Evolutionary conservation across 2,113 vertebrate species (phyloP).

Genomic region (Copsychus sechellarum): DNA sequence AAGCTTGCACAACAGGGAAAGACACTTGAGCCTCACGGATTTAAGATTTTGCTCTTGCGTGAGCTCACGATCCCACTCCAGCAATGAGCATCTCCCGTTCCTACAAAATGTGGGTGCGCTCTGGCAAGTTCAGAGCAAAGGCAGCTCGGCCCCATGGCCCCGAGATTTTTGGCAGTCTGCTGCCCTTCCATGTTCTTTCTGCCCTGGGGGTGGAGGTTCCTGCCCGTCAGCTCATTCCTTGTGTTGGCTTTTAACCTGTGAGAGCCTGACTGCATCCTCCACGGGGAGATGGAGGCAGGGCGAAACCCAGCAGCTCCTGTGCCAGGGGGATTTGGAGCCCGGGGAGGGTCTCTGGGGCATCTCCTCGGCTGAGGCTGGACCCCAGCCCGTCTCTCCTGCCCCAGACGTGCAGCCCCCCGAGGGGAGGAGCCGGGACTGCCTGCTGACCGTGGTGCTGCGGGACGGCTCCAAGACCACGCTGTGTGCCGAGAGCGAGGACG

Average conservation of each 20-base stretch:
- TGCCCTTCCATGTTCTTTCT: neutral
- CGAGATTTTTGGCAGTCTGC: neutral
- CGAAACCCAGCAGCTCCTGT: accelerated
- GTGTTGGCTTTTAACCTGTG: neutral
- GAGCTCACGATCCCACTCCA: accelerated
- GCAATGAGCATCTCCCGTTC: accelerated
- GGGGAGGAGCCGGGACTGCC: slow-evolving; percentile 81
- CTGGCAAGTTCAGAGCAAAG: neutral
- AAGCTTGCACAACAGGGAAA: accelerated
- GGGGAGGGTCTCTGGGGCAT: neutral
- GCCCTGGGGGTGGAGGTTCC: neutral
- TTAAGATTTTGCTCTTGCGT: neutral
- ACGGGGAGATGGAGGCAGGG: accelerated
- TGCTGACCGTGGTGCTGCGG: slow-evolving; percentile 79
- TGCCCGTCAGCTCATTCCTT: neutral
- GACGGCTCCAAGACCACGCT: slow-evolving; percentile 81
- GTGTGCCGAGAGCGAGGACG: slow-evolving; percentile 89
- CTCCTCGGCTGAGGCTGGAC: accelerated
- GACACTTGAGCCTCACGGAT: accelerated
- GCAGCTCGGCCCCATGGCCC: neutral
- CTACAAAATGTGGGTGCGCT: accelerated
- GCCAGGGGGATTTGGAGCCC: accelerated
- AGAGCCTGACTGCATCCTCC: neutral
- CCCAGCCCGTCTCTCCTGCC: neutral
- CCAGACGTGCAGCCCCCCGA: slow-evolving; percentile 87